Evolutionary conservation across 2,113 vertebrate genomes (phyloP), one percentile per base, ranked within the genome.

Genomic region (Thunnus maccoyii): DNA sequence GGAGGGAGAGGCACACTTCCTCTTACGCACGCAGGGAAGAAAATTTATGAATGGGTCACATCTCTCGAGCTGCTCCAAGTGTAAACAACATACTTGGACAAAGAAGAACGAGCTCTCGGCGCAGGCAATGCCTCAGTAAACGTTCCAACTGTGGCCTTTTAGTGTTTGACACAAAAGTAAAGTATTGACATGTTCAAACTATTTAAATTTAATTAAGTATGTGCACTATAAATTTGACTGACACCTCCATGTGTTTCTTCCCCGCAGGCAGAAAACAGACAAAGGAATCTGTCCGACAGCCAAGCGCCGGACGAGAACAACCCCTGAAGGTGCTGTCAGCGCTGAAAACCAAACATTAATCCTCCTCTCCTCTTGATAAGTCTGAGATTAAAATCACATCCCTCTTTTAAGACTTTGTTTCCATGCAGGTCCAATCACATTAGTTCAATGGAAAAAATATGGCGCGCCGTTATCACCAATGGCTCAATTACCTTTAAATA

Each of bases 21-120:
- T 93, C 89, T 89, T 93, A 86, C 86, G 87, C 86, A 90, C 22
- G 32, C 88, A 83, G 88, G 80, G 90, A 89, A 86, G 93, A 94
- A 88, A 91, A 93, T 92, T 86, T 92, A 93, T 94, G 93, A 94
- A 94, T 94, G 92, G 92, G 90, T 93, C 88, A 89, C 83, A 86
- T 92, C 91, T 91, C 91, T 88, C 11, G 72, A 87, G 79, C 85
- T 74, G 85, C 87, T 90, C 76, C 76, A 46, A 92, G 91, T 92
- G 92, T 94, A 94, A 93, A 93, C 92, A 94, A 90, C 90, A 91
- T 85, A 90, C 80, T 86, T 81, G 76, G 79, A 92, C 90, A 90
- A 90, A 91, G 87, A 69, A 73, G 80, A 78, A 71, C 61, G 72
- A 57, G 78, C 85, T 88, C 81, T 69, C 25, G 12, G 78, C 17